Evolutionary conservation across 2,888 invertebrate species (phyloP), one percentile per base, ranked within the genome.

Genomic region (Brachyptera risi): DNA sequence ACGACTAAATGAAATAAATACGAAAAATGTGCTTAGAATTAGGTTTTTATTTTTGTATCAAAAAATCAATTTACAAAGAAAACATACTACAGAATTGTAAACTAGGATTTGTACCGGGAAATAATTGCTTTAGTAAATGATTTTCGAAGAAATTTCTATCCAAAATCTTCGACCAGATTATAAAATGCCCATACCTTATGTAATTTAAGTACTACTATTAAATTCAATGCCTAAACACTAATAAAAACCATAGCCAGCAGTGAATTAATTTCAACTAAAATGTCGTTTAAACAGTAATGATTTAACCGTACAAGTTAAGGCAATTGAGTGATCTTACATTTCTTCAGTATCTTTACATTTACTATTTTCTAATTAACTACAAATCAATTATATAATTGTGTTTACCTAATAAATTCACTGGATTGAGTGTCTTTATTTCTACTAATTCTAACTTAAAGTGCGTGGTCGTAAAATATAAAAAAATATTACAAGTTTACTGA

Each of bases 381-480:
- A 31, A 31, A 31, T 7, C 11, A 5, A 31, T 31, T 5, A 31
- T 15, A 4, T 38, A 38, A 38, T 38, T 38, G 17, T 15, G 40
- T 38, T 38, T 38, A 38, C 17, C 17, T 17, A 38, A 15, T 38
- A 15, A 13, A n/a, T 38, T 38, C 40, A 38, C 17, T 38, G n/a
- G n/a, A 38, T 38, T 38, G 15, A 38, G 13, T 38, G 40, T 15
- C 40, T 38, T 15, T 17, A 38, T 38, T 38, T 15, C 40, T 35
- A 35, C 35, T 38, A 38, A 13, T 17, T n/a, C 17, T 15, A n/a
- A 38, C 40, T 5, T 38, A 5, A n/a, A 38, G 40, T 11, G 17
- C 40, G 40, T 38, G 17, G 59, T 63, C 62, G 50, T 60, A 63
- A 59, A 63, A 63, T 63, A 63, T 63, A 63, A 63, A 63, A n/a